These are phyloP conservation scores for Andrena dorsata DNA, from an alignment of 2,888 invertebrate genomes.

Conservation along the genomic window DNA sequence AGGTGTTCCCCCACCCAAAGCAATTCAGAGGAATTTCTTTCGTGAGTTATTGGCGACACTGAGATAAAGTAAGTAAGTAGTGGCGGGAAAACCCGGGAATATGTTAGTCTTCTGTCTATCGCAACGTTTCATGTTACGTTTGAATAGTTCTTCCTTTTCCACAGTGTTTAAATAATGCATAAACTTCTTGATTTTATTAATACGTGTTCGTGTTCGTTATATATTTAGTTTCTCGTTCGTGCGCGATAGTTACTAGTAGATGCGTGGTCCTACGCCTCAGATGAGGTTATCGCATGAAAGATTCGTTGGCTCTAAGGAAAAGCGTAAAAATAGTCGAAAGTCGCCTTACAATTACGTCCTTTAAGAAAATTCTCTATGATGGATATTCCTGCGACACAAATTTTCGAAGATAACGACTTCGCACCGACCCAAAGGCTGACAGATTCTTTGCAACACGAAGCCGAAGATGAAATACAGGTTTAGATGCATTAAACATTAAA, in stretches of 20 bases:
- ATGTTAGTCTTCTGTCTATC: neutral
- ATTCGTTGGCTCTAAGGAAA: neutral
- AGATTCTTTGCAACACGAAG: neutral
- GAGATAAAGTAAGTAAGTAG: too few relatives aligned
- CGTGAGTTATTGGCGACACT: too few relatives aligned
- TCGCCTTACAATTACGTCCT: neutral
- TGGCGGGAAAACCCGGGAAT: too few relatives aligned
- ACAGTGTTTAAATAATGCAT: neutral
- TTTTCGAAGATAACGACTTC: constrained; percentile 39
- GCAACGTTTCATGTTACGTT: neutral
- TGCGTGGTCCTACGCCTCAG: neutral
- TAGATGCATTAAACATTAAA: neutral
- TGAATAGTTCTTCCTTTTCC: neutral
- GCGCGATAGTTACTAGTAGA: neutral
- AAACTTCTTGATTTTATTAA: neutral
- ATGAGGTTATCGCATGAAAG: constrained; percentile 13
- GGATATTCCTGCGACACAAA: constrained; percentile 57
- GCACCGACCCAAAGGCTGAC: constrained; percentile 15
- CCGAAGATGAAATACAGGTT: constrained; percentile 28
- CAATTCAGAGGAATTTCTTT: too few relatives aligned
- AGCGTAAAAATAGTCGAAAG: neutral
- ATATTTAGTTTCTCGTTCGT: constrained; percentile 73
- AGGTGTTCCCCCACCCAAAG: too few relatives aligned
- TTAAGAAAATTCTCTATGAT: constrained; percentile 18
- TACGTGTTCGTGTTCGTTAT: neutral